phyloP scores from a whole-genome alignment of 2,113 vertebrate genomes.

The Gopherus flavomarginatus region DNA sequence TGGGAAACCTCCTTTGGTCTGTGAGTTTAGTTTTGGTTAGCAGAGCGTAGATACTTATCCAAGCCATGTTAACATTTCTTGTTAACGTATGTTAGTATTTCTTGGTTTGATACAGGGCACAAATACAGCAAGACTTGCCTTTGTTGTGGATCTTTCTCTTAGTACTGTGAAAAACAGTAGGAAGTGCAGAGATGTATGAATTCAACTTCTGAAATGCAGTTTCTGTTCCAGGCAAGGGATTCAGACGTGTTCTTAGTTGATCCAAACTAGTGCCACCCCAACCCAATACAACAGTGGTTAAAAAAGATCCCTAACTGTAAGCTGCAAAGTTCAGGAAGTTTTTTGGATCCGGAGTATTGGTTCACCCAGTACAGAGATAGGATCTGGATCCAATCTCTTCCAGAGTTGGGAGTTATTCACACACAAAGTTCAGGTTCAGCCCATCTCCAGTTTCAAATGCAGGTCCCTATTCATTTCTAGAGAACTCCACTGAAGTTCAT shows the following conservation, averaged over 20 bases:
- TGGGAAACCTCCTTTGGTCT: not conserved
- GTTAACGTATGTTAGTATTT: slow-evolving; percentile 31
- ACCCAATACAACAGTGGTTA: not conserved
- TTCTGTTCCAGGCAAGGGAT: not conserved
- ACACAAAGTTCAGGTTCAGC: not conserved
- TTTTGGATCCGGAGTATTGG: not conserved
- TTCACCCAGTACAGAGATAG: not conserved
- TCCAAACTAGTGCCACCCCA: not conserved
- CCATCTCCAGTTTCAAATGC: not conserved
- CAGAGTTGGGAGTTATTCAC: not conserved
- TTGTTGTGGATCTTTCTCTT: not conserved
- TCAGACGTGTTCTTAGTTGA: not conserved
- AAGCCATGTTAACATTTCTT: not conserved
- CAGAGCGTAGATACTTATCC: not conserved
- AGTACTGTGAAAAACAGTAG: not conserved
- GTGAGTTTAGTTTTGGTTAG: not conserved
- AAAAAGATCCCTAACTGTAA: fast-evolving
- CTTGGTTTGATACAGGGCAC: not conserved
- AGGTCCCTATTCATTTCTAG: not conserved
- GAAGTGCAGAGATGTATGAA: not conserved
- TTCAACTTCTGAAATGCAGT: not conserved
- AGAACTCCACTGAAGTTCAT: not conserved
- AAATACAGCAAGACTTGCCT: not conserved
- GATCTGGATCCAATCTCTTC: not conserved
- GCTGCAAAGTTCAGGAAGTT: not conserved